A percentile compares a stretch with the other conserved stretches of the same genome.
These are phyloP conservation scores for Dendrolimus pini DNA, from an alignment of 2,888 invertebrate species.

Conservation along the genomic window DNA sequence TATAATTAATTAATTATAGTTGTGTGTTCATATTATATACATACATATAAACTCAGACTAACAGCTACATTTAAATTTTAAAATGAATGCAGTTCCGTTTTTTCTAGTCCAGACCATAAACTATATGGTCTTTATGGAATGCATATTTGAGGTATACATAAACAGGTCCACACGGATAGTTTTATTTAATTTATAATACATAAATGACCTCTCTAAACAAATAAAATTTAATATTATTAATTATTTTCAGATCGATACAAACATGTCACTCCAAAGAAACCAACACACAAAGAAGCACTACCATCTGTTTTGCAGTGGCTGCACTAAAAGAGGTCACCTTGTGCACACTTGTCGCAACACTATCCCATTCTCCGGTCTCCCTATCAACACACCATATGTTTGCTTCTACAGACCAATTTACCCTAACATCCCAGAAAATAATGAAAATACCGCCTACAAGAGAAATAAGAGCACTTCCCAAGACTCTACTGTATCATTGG, in stretches of 20 bases:
- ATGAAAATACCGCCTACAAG: conserved; percentile 8
- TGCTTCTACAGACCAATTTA: conserved; percentile 43
- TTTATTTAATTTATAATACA: too few relatives aligned
- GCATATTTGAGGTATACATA: too few relatives aligned
- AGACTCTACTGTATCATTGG: conserved; percentile 17
- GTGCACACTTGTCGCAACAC: conserved; percentile 52
- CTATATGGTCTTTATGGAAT: too few relatives aligned
- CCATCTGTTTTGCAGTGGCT: conserved; percentile 73
- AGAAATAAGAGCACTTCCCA: conserved; percentile 18
- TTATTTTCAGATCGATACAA: conserved; percentile 59
- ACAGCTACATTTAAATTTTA: too few relatives aligned
- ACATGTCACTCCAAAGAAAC: conserved; percentile 45
- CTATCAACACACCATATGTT: conserved; percentile 58
- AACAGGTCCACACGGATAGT: too few relatives aligned
- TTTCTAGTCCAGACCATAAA: too few relatives aligned
- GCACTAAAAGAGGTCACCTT: conserved; percentile 73
- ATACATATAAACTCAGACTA: too few relatives aligned
- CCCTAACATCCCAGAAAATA: conserved; percentile 11
- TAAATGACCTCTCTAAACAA: too few relatives aligned
- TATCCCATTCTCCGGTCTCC: conserved; percentile 54
- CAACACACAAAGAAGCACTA: conserved; percentile 38
- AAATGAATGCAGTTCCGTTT: too few relatives aligned
- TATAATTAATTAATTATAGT: too few relatives aligned
- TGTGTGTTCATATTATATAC: too few relatives aligned
- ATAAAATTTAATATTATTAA: neutral